A percentile compares a stretch with the other conserved stretches of the same genome.
These are phyloP conservation scores for Cotesia vestalis DNA, from an alignment of 1,140 invertebrate species.

Conservation along the genomic window DNA sequence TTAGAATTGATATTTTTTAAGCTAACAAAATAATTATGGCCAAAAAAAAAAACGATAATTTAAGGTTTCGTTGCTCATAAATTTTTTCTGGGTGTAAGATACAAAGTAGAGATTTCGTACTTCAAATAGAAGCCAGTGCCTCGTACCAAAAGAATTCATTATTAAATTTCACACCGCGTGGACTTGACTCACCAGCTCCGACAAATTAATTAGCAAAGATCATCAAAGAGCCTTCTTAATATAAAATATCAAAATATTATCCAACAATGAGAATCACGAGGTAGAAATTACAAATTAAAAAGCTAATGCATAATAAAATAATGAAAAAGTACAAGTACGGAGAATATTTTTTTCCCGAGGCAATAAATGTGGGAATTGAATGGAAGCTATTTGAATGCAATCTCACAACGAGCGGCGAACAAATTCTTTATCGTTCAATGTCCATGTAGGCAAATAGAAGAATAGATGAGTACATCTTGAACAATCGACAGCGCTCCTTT, in stretches of 20 bases:
- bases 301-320: neutral
- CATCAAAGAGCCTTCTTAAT: neutral
- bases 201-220: conserved; percentile 27
- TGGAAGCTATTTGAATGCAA: conserved; percentile 29
- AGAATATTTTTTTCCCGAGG: no score
- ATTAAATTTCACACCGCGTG: conserved; percentile 26
- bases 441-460: neutral
- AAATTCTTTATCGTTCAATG: conserved; percentile 26
- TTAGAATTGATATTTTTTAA: no score
- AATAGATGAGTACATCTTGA: neutral
- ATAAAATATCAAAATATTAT: no score
- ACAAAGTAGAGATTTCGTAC: neutral
- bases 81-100: no score
- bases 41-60: no score
- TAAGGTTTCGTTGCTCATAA: no score
- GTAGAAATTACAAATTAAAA: neutral
- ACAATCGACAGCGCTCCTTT: neutral
- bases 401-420: conserved; percentile 5
- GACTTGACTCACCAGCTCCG: conserved; percentile 28
- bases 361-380: neutral
- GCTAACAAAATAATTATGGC: no score
- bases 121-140: neutral
- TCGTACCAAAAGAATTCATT: conserved; percentile 23
- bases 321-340: no score
- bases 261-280: no score